Evolutionary conservation across 2,888 invertebrate genomes (phyloP).

Genomic region (Hemicrepidius hirtus): DNA sequence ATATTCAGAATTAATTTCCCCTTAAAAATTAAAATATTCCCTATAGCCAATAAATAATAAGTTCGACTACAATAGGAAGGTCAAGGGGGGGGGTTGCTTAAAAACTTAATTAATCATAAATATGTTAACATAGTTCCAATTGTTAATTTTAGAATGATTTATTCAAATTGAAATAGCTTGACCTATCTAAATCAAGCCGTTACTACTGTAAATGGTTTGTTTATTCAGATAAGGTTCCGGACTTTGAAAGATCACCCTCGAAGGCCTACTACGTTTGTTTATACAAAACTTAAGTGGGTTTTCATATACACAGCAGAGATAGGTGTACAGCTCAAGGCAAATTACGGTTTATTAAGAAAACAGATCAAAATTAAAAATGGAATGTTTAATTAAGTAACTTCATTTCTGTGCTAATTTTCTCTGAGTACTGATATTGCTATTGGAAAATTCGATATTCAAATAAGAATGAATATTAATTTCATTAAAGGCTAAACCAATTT

Average conservation of each 20-base stretch:
- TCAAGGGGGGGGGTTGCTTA: no score
- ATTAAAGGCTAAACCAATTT: conserved; percentile 13
- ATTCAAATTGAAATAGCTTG: no score
- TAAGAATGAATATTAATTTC: conserved; percentile 22
- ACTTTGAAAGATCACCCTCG: conserved; percentile 2
- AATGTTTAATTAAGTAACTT: no score
- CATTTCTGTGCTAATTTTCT: neutral
- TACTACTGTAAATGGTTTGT: no score
- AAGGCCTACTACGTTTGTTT: neutral
- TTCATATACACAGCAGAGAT: conserved; percentile 3
- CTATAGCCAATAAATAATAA: no score
- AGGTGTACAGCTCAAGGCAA: neutral
- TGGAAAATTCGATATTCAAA: conserved; percentile 14
- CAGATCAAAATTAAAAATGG: neutral
- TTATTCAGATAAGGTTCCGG: neutral
- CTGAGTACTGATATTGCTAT: neutral
- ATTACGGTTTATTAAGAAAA: neutral
- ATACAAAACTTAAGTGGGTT: neutral
- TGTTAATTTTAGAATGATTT: no score
- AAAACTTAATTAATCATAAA: no score
- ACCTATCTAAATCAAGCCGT: no score
- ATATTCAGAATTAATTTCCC: no score
- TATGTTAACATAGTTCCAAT: no score
- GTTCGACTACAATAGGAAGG: no score
- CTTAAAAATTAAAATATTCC: no score